Evolutionary conservation across 1,140 invertebrate genomes (phyloP).

Genomic region (Patella vulgata): DNA sequence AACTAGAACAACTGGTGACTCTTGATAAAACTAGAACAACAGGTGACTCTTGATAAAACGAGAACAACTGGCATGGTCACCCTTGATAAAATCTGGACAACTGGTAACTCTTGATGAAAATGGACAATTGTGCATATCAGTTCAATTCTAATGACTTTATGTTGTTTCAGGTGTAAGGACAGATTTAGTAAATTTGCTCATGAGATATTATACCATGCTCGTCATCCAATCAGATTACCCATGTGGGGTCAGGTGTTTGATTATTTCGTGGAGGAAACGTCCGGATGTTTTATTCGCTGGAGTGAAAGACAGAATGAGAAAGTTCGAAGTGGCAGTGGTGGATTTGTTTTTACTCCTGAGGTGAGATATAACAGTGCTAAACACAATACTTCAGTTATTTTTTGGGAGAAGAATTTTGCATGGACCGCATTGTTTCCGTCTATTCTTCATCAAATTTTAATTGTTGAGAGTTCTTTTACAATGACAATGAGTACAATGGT

Average conservation of each 20-base stretch:
- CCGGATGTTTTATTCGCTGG: conserved; percentile 55
- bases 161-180: conserved; percentile 49
- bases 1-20: too few species aligned
- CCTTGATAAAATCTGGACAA: too few species aligned
- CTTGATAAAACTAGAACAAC: too few species aligned
- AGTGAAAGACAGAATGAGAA: conserved; percentile 49
- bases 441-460: conserved; percentile 12
- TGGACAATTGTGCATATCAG: too few species aligned
- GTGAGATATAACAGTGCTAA: too few species aligned
- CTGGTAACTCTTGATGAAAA: too few species aligned
- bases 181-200: conserved; percentile 61
- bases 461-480: conserved; percentile 4
- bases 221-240: conserved; percentile 55
- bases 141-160: too few species aligned
- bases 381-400: too few species aligned
- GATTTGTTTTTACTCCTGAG: conserved; percentile 57
- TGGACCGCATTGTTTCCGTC: too few species aligned
- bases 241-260: conserved; percentile 57
- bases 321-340: conserved; percentile 38
- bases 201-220: conserved; percentile 54
- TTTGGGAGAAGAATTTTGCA: conserved; percentile 2
- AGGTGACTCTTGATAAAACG: too few species aligned
- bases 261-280: conserved; percentile 53
- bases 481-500: not conserved
- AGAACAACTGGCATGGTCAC: too few species aligned